A percentile compares a stretch with the other conserved stretches of the same genome.
Conservation (phyloP, 2,797 vertebrate genomes). For the Urocyon cinereoargenteus region DNA sequence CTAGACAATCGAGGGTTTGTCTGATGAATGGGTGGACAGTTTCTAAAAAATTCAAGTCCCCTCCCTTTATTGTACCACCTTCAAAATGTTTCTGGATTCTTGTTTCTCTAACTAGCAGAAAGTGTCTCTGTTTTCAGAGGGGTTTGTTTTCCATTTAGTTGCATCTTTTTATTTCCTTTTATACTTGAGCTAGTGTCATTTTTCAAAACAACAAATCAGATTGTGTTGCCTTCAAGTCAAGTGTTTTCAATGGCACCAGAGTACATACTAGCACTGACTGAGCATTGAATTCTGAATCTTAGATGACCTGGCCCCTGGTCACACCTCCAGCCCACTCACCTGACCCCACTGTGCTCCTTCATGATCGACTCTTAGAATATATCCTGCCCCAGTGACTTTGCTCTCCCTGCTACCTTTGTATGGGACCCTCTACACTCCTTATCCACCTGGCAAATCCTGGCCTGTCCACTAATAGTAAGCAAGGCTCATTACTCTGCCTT, state of each 20-base stretch:
- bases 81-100: neutral
- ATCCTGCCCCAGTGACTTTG: neutral
- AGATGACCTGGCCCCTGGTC: neutral
- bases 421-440: neutral
- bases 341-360: neutral
- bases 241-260: neutral
- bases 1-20: neutral
- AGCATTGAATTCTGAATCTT: neutral
- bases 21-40: neutral
- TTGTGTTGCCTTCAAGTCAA: neutral
- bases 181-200: neutral
- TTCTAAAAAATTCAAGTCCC: conserved; percentile 12
- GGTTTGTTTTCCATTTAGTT: neutral
- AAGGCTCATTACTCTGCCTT: neutral
- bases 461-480: neutral
- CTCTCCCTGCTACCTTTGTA: neutral
- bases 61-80: neutral
- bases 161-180: neutral
- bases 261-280: neutral
- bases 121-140: neutral
- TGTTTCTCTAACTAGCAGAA: conserved; percentile 31
- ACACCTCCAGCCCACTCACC: fast-evolving
- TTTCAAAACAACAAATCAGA: conserved; percentile 44
- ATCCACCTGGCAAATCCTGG: neutral
- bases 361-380: neutral